Percentiles rank a stretch among this genome's conserved stretches.
These are phyloP conservation scores for Pterocles orientalis DNA, from an alignment of 2,113 vertebrate genomes.

Conservation along the genomic window DNA sequence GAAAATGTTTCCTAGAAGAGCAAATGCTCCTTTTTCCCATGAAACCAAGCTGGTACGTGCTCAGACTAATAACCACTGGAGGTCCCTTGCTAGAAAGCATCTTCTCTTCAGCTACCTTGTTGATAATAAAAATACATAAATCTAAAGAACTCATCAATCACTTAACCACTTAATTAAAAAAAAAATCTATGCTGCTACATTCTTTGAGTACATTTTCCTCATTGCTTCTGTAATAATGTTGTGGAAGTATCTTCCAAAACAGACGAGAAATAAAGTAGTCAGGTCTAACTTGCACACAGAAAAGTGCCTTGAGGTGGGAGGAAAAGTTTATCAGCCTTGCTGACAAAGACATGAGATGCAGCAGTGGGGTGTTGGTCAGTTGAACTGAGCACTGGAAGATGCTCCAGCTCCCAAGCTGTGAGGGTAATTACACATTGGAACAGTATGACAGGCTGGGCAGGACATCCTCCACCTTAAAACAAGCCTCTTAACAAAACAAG, in stretches of 20 bases:
- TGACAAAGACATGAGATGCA: not conserved
- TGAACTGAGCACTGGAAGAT: not conserved
- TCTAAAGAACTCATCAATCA: not conserved
- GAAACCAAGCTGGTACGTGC: not conserved
- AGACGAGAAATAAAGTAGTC: not conserved
- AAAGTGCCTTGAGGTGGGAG: not conserved
- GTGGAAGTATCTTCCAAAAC: not conserved
- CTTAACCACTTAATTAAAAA: not conserved
- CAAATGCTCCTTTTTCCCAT: constrained; percentile 14
- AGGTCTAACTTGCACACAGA: not conserved
- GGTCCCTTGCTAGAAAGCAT: not conserved
- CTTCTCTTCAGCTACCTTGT: not conserved
- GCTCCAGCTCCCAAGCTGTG: not conserved
- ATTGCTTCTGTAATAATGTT: not conserved
- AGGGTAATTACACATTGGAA: not conserved
- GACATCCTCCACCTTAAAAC: not conserved
- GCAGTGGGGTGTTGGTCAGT: not conserved
- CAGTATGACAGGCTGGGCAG: not conserved
- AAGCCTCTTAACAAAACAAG: not conserved
- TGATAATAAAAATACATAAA: constrained; percentile 7
- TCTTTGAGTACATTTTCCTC: not conserved
- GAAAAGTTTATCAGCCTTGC: not conserved
- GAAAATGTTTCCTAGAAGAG: constrained; percentile 42
- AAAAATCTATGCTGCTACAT: not conserved
- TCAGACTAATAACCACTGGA: not conserved